Evolutionary conservation across 1,140 invertebrate genomes (phyloP).

Genomic region (Neotoxoptera formosana): DNA sequence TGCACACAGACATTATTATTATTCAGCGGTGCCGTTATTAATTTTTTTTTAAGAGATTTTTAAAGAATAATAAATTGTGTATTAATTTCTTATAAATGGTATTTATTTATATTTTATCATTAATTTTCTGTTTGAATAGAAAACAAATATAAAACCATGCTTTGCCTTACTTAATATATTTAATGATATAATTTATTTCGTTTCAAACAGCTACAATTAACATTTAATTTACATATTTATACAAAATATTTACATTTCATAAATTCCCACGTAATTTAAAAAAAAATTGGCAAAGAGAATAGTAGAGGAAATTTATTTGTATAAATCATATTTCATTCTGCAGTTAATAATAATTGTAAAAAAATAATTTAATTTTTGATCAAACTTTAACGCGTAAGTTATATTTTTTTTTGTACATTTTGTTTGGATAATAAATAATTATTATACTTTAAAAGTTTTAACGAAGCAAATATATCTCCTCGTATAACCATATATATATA

Average conservation of each 20-base stretch:
- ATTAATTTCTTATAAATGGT: background rate
- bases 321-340: background rate
- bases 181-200: background rate
- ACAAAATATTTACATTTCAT: background rate
- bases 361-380: background rate
- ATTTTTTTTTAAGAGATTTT: background rate
- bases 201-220: background rate
- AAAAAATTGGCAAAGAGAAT: background rate
- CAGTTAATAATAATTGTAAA: background rate
- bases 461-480: background rate
- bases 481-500: background rate
- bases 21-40: background rate
- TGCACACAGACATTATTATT: background rate
- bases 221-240: background rate
- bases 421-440: background rate
- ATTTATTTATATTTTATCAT: background rate
- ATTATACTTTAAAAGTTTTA: slow-evolving; percentile 3
- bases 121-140: background rate
- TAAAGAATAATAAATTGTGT: background rate
- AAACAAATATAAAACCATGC: background rate
- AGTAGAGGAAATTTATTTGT: background rate
- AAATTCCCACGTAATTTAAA: background rate
- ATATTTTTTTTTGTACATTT: background rate
- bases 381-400: background rate
- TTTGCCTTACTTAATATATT: background rate